Evolutionary conservation across 2,797 vertebrate species (phyloP), one percentile per base, ranked within the genome.

Genomic region (Gadopsis bispinosus): DNA sequence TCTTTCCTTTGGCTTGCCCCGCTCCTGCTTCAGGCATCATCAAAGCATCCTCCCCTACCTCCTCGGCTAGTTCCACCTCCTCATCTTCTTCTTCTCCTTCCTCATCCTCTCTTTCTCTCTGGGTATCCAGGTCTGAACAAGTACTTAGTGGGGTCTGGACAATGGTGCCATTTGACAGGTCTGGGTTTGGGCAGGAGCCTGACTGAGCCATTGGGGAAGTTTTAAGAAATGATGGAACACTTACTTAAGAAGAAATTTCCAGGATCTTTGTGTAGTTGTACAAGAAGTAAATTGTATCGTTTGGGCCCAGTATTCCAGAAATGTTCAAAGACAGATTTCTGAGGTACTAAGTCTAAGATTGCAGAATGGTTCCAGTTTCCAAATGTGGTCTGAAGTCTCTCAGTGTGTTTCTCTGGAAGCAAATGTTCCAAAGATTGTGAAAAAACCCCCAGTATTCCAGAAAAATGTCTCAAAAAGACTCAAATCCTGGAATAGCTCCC

Each of bases 41-140:
- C 48, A 85, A 69, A 69, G 83, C 84, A 65, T 94, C 91, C 60
- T 92, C 88, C n/a, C 88, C 90, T 26, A 91, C 87, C 53, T 91
- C 93, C 64, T 94, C 93, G 0, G 91, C 95, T 3, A 94, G 77
- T 84, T 95, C 94, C 64, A 94, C 91, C 9, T 94, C 93, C 13
- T 92, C 91, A 4, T 92, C 89, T 45, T 89, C 89, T 10, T 86
- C 87, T 19, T 83, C 72, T 54, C 61, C 83, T n/a, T 84, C 81
- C n/a, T 79, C 79, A 29, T 82, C 82, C 17, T 85, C 54, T 68
- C 68, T 65, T 55, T 39, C 61, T 69, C 58, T 73, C 22, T 61
- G 77, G 35, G 53, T 71, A 20, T 92, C 85, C 63, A 81, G 55
- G 31, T 95, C 88, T 11, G 83, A 80, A 59, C 74, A 86, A 33